phyloP scores from a whole-genome alignment of 2,888 invertebrate genomes.

The Sepiola atlantica region DNA sequence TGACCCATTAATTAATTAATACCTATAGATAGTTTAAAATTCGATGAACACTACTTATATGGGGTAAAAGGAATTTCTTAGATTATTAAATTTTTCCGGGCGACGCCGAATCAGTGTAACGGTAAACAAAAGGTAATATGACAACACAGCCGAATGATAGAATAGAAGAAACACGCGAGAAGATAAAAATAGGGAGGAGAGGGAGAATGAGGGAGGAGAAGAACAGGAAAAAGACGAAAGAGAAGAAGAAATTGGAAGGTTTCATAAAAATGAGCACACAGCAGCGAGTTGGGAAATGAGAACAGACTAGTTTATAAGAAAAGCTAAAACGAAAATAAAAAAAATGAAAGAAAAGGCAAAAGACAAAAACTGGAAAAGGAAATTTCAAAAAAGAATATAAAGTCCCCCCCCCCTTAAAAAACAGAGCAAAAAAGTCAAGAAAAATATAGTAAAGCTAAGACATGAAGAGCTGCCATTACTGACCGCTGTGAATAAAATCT shows the following conservation, averaged over 20 bases:
- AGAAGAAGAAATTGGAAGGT: not conserved
- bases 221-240: not conserved
- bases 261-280: not conserved
- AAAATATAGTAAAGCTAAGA: not conserved
- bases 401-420: too few relatives aligned
- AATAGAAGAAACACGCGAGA: not conserved
- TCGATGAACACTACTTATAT: too few relatives aligned
- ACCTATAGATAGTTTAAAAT: too few relatives aligned
- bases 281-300: not conserved
- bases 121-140: not conserved
- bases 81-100: too few relatives aligned
- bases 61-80: too few relatives aligned
- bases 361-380: not conserved
- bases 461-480: not conserved
- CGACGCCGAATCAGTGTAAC: too few relatives aligned
- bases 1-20: too few relatives aligned
- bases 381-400: too few relatives aligned
- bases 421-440: too few relatives aligned
- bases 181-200: not conserved
- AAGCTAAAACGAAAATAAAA: not conserved
- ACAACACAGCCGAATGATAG: not conserved
- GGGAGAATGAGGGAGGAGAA: not conserved
- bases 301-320: not conserved
- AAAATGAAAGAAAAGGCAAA: not conserved
- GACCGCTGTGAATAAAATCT: not conserved